Conservation (phyloP, 1,140 invertebrate species). For the Globodera ellingtonae region DNA sequence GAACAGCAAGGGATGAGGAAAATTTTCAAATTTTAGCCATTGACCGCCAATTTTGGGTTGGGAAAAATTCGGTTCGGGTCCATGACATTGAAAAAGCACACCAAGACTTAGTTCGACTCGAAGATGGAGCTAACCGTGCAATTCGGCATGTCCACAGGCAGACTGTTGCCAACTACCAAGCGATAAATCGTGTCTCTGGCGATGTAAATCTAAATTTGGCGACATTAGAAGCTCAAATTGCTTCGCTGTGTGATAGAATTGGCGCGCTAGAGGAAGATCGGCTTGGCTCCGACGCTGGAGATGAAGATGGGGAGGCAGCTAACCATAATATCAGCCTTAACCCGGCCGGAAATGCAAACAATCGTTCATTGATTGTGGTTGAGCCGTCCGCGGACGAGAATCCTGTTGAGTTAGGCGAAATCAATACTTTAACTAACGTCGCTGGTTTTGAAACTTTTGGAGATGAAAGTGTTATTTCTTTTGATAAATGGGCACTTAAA, state of each 20-base stretch:
- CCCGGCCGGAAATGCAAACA: no score
- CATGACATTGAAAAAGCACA: slow-evolving; percentile 9
- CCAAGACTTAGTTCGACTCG: background rate
- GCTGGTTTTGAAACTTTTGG: background rate
- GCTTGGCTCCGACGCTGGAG: background rate
- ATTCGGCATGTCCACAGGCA: background rate
- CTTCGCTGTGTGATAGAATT: background rate
- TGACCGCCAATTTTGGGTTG: slow-evolving; percentile 1
- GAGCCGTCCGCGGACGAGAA: no score
- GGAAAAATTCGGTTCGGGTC: background rate
- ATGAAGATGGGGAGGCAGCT: background rate
- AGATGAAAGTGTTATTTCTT: slow-evolving; percentile 1
- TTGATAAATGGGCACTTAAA: slow-evolving; percentile 15
- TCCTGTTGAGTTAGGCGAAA: no score
- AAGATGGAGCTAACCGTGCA: slow-evolving; percentile 7
- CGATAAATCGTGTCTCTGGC: background rate
- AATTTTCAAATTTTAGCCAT: background rate
- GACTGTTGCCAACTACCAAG: background rate
- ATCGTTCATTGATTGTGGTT: no score
- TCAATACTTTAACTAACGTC: background rate
- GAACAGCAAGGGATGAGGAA: background rate
- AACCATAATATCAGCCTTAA: no score
- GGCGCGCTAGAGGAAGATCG: background rate
- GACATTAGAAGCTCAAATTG: slow-evolving; percentile 11
- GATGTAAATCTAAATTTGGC: slow-evolving; percentile 7